Evolutionary conservation across 2,888 invertebrate genomes (phyloP), one percentile per base, ranked within the genome.

Genomic region (Acanthacorydalis orientalis): DNA sequence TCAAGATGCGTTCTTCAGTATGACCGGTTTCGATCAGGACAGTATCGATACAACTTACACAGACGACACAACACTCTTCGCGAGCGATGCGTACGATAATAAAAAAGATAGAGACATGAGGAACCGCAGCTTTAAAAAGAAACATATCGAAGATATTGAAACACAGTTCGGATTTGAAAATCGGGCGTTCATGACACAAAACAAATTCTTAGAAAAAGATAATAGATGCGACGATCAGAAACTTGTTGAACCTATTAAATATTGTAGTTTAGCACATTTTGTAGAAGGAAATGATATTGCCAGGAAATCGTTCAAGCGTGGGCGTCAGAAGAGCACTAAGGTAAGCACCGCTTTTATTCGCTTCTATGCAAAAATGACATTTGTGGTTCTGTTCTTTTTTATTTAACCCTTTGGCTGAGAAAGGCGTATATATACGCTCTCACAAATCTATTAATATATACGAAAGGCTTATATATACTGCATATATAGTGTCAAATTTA

Each of bases 201-300:
- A 52, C 4, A 68, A 68, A 56, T 40, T 16, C 31, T 60, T 64
- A 44, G 75, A 77, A 49, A 64, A 67, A 14, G 67, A 66, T 50
- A 64, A 67, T 55, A 63, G 65, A 10, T 64, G 65, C 43, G 72
- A 72, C 49, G 72, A 72, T 51, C 65, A 64, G 49, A 68, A 65
- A 52, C 62, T 63, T 23, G 46, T 40, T 3, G 74, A 76, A 55
- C 76, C 78, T 47, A 73, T 75, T 42, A 80, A 78, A 53, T 83
- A 79, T 58, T 85, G 85, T 61, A 85, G 85, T 57, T 66, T 88
- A 56, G 87, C 87, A 1, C 80, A 84, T 54, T 86, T 86, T 57
- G 83, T 82, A 50, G 86, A 86, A 65, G 86, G 85, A 15, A 86
- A 77, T 62, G 87, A 88, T 60, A 87, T 88, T 51, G 84, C 82